Conservation (phyloP, 2,888 invertebrate species). For the Drosophila austrosaltans region DNA sequence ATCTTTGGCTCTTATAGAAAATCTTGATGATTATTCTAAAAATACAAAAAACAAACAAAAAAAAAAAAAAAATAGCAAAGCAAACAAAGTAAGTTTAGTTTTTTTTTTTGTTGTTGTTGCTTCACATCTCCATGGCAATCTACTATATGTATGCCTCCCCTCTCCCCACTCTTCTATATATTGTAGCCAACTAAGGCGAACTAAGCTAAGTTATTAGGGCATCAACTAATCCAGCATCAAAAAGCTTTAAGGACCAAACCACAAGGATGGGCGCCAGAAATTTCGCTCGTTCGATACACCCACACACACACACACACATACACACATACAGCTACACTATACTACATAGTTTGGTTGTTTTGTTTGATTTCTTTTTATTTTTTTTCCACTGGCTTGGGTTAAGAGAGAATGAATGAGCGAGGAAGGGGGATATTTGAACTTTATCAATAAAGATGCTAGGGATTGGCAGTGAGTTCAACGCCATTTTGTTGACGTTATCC, state of each 20-base stretch:
- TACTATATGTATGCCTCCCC: not conserved
- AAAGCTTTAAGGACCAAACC: constrained; percentile 10
- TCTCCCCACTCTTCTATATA: not conserved
- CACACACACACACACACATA: not conserved
- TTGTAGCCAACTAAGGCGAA: constrained; percentile 4
- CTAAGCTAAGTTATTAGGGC: constrained; percentile 13
- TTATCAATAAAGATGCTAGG: constrained; percentile 29
- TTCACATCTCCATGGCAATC: not conserved
- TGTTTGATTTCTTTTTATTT: constrained; percentile 2
- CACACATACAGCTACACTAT: constrained; percentile 1
- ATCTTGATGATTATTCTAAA: constrained; percentile 7
- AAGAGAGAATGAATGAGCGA: not conserved
- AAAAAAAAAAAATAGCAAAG: no score
- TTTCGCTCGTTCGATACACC: not conserved
- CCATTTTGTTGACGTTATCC: constrained; percentile 60
- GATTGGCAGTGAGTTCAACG: constrained; percentile 53
- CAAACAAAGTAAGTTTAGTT: not conserved
- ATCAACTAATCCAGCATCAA: constrained; percentile 13
- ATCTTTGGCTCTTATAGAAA: constrained; percentile 1
- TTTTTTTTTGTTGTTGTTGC: not conserved
- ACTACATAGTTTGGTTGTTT: constrained; percentile 10
- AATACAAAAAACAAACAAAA: not conserved
- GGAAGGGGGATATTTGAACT: constrained; percentile 20
- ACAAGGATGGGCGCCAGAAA: not conserved
- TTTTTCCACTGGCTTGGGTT: not conserved